A percentile compares a stretch with the other conserved stretches of the same genome.
Evolutionary conservation across 2,888 invertebrate species (phyloP).

Genomic region (Lobophora halterata): DNA sequence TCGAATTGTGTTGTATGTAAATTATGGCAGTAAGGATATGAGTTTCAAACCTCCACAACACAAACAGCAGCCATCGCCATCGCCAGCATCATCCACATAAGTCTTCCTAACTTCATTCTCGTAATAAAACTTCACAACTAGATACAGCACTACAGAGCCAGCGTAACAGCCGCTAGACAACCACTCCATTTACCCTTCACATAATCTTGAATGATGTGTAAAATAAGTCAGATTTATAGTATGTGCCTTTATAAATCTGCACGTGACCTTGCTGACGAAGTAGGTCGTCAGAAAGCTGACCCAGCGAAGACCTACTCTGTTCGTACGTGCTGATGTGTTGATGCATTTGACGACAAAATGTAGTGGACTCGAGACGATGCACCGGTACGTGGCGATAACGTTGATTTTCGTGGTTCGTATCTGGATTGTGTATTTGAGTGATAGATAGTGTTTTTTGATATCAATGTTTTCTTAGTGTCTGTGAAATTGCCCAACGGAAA

Average conservation of each 20-base stretch:
- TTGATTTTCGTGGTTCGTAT: constrained; percentile 59
- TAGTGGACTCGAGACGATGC: constrained; percentile 49
- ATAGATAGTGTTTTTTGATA: constrained; percentile 15
- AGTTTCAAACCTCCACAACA: constrained; percentile 55
- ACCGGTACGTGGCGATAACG: constrained; percentile 54
- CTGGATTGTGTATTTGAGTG: constrained; percentile 27
- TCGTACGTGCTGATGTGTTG: constrained; percentile 45
- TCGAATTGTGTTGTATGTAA: no score
- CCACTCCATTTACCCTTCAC: constrained; percentile 51
- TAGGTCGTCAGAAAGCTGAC: constrained; percentile 24
- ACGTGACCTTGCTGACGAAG: constrained; percentile 38
- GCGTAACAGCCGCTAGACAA: constrained; percentile 56
- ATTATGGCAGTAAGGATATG: no score
- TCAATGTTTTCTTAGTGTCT: background rate
- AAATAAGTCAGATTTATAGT: constrained; percentile 39
- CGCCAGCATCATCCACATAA: constrained; percentile 40
- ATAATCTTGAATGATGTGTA: constrained; percentile 2
- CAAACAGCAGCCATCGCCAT: constrained; percentile 37
- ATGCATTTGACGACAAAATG: constrained; percentile 46
- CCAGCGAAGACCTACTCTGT: constrained; percentile 22
- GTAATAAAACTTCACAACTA: constrained; percentile 56
- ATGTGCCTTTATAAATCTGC: constrained; percentile 34
- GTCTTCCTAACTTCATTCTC: constrained; percentile 62
- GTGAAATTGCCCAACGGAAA: no score
- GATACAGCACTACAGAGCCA: constrained; percentile 54